phyloP scores from a whole-genome alignment of 2,888 invertebrate species.

The Campoplex capitator region DNA sequence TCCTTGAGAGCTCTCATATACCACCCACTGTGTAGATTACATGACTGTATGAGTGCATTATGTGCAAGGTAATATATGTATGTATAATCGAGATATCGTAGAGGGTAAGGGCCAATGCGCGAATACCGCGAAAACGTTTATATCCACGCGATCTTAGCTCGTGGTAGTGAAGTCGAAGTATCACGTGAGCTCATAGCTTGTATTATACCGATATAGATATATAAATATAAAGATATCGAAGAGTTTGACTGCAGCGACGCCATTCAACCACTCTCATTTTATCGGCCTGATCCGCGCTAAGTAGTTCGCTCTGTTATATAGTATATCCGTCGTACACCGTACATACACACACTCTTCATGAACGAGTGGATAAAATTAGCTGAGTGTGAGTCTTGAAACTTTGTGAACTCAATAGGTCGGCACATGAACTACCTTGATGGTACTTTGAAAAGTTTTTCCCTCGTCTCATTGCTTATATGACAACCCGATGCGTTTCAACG shows the following conservation, averaged over 20 bases:
- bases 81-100: slow-evolving; percentile 51
- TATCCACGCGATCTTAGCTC: slow-evolving; percentile 47
- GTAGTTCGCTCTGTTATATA: slow-evolving; percentile 51
- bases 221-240: slow-evolving; percentile 23
- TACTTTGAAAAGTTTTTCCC: slow-evolving; percentile 41
- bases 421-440: slow-evolving; percentile 31
- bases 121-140: slow-evolving; percentile 42
- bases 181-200: slow-evolving; percentile 20
- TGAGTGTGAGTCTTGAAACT: slow-evolving; percentile 35
- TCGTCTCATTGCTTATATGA: slow-evolving; percentile 15
- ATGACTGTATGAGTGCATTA: not conserved
- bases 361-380: slow-evolving; percentile 72
- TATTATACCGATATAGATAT: not conserved
- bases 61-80: slow-evolving; percentile 25
- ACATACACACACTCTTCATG: slow-evolving; percentile 9
- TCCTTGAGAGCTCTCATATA: not conserved
- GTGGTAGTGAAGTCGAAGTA: slow-evolving; percentile 25
- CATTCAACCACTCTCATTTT: slow-evolving; percentile 59
- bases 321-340: not conserved
- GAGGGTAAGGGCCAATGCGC: slow-evolving; percentile 38
- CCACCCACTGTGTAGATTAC: slow-evolving; percentile 11
- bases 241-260: slow-evolving; percentile 32
- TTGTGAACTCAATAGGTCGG: slow-evolving; percentile 38
- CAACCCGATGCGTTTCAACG: slow-evolving; percentile 1
- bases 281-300: slow-evolving; percentile 59